A percentile compares a stretch with the other conserved stretches of the same genome.
Evolutionary conservation across 2,888 invertebrate genomes (phyloP).

Genomic region (Lordiphosa andalusiaca): DNA sequence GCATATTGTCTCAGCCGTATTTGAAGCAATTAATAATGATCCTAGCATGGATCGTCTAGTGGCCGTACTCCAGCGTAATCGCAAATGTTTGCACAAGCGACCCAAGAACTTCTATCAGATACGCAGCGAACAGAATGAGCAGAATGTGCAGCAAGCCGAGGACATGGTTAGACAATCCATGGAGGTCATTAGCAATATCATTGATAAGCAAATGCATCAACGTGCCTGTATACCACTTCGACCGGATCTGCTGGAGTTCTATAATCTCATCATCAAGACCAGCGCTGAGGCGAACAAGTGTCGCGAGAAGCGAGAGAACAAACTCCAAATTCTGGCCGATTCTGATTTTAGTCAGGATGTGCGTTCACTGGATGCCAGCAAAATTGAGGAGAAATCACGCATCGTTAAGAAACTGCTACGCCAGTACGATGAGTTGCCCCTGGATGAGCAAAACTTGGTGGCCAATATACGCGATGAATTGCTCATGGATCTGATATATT

Average conservation of each 20-base stretch:
- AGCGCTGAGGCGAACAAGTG: conserved; percentile 54
- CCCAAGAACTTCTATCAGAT: conserved; percentile 55
- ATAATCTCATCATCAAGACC: conserved; percentile 66
- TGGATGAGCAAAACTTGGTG: conserved; percentile 64
- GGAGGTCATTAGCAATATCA: conserved; percentile 72
- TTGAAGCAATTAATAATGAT: conserved; percentile 64
- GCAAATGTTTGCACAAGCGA: conserved; percentile 27
- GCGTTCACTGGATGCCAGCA: conserved; percentile 45
- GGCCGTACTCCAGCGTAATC: conserved; percentile 66
- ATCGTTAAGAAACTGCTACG: conserved; percentile 76
- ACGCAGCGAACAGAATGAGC: conserved; percentile 44
- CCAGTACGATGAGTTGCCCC: conserved; percentile 72
- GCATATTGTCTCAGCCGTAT: conserved; percentile 68
- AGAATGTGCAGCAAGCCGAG: conserved; percentile 63
- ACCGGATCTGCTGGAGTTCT: conserved; percentile 74
- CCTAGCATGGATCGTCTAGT: conserved; percentile 62
- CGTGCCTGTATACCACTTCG: conserved; percentile 73
- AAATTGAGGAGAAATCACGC: conserved; percentile 66
- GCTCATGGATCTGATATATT: conserved; percentile 61
- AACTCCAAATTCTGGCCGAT: conserved; percentile 18
- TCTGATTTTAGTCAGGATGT: conserved; percentile 42
- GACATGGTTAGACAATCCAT: conserved; percentile 71
- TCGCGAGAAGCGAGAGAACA: conserved; percentile 64
- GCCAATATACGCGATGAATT: conserved; percentile 61
- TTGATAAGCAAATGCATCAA: conserved; percentile 73